phyloP scores from a whole-genome alignment of 2,797 vertebrate species.

The Hydrolagus colliei region DNA sequence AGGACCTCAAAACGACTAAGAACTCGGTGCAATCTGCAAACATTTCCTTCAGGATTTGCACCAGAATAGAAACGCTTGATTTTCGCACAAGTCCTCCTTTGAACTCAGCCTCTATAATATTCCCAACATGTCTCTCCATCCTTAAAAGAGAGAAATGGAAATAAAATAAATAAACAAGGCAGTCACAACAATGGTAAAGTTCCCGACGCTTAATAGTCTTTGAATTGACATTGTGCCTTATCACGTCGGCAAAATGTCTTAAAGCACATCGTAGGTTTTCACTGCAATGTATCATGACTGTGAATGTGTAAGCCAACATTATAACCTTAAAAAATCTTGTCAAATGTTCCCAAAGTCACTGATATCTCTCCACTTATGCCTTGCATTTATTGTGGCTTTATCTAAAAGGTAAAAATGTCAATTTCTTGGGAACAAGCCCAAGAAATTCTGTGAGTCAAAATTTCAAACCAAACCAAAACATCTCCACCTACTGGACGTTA shows the following conservation, averaged over 20 bases:
- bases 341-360: not conserved
- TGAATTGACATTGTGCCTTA: not conserved
- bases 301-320: no score
- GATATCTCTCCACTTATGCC: no score
- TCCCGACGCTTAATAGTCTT: no score
- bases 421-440: not conserved
- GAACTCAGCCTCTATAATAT: not conserved
- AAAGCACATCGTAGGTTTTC: no score
- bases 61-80: not conserved
- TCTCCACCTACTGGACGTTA: conserved; percentile 16
- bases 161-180: not conserved
- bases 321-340: not conserved
- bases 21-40: not conserved
- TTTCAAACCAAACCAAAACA: conserved; percentile 2
- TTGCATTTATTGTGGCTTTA: not conserved
- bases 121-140: not conserved
- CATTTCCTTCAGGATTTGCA: not conserved
- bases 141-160: not conserved
- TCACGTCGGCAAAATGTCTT: not conserved
- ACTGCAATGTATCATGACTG: not conserved
- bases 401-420: not conserved
- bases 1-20: not conserved
- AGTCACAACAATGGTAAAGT: not conserved
- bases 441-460: not conserved
- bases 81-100: not conserved